phyloP scores from a whole-genome alignment of 2,797 vertebrate species.

The Atherinosoma microstoma region DNA sequence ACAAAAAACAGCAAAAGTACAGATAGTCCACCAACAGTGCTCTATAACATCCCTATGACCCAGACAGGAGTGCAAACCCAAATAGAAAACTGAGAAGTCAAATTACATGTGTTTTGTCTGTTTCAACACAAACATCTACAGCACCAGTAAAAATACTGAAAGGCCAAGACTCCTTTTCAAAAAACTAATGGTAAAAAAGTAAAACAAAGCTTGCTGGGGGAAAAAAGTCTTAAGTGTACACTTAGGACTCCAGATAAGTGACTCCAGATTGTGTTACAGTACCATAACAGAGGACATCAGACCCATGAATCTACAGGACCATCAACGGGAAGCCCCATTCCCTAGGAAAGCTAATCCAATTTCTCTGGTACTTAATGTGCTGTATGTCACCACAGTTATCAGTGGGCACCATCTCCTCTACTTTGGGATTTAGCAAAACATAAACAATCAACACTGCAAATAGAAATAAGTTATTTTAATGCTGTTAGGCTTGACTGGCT shows the following conservation, averaged over 20 bases:
- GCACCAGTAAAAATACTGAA: slow-evolving; percentile 31
- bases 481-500: slow-evolving; percentile 18
- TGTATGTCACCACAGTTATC: slow-evolving; percentile 58
- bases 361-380: slow-evolving; percentile 56
- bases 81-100: slow-evolving; percentile 29
- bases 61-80: slow-evolving; percentile 21
- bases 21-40: slow-evolving; percentile 1
- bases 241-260: slow-evolving; percentile 13
- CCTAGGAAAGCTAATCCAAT: slow-evolving; percentile 64
- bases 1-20: slow-evolving; percentile 16
- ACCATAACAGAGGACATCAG: slow-evolving; percentile 50
- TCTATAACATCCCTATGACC: slow-evolving; percentile 19
- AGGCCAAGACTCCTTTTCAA: slow-evolving; percentile 14
- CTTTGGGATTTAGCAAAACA: slow-evolving; percentile 19
- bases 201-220: slow-evolving; percentile 31
- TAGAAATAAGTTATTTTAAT: slow-evolving; percentile 16
- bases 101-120: slow-evolving; percentile 39
- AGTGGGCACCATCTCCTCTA: slow-evolving; percentile 44
- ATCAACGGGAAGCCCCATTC: slow-evolving; percentile 59
- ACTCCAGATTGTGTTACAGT: slow-evolving; percentile 52
- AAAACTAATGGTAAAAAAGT: slow-evolving; percentile 32
- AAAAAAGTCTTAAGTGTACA: slow-evolving; percentile 30
- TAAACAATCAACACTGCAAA: slow-evolving; percentile 44
- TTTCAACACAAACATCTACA: slow-evolving; percentile 37
- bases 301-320: slow-evolving; percentile 51